phyloP scores from a whole-genome alignment of 2,797 vertebrate species.

The Hoplostethus mediterraneus region DNA sequence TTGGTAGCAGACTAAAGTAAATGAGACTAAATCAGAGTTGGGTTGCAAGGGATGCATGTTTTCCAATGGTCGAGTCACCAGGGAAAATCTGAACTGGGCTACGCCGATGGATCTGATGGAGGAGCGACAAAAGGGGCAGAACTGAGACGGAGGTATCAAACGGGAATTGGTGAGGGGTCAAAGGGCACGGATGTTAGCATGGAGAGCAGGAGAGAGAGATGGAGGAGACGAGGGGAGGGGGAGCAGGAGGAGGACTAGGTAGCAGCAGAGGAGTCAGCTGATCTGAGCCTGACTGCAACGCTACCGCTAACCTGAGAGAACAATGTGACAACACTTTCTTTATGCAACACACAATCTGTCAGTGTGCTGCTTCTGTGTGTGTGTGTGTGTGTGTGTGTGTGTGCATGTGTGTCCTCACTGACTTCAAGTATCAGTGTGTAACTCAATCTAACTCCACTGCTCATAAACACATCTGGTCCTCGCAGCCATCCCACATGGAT shows the following conservation, averaged over 20 bases:
- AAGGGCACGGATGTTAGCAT: slow-evolving; percentile 15
- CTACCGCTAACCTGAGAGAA: slow-evolving; percentile 34
- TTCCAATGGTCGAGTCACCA: neutral
- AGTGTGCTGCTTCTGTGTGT: slow-evolving; percentile 30
- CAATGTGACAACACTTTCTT: slow-evolving; percentile 41
- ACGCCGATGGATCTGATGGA: neutral
- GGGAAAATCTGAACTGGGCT: neutral
- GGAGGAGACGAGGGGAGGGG: slow-evolving; percentile 11
- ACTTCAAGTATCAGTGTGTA: slow-evolving; percentile 61
- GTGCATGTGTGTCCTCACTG: slow-evolving; percentile 17
- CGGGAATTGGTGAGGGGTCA: neutral
- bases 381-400: slow-evolving; percentile 7
- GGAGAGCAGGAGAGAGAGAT: slow-evolving; percentile 10
- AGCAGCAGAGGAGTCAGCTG: slow-evolving; percentile 20
- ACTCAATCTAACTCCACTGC: slow-evolving; percentile 54
- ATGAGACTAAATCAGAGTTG: neutral
- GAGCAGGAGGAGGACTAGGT: slow-evolving; percentile 16
- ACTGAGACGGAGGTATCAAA: neutral
- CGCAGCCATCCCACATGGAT: slow-evolving; percentile 65
- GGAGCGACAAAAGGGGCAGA: neutral
- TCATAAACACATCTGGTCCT: slow-evolving; percentile 82
- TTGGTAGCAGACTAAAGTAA: too few relatives aligned
- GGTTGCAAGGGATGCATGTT: neutral
- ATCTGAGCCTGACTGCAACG: slow-evolving; percentile 15
- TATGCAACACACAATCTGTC: slow-evolving; percentile 38